Percentiles rank a stretch among this genome's conserved stretches.
Evolutionary conservation across 2,797 vertebrate genomes (phyloP).

Genomic region (Notolabrus celidotus): DNA sequence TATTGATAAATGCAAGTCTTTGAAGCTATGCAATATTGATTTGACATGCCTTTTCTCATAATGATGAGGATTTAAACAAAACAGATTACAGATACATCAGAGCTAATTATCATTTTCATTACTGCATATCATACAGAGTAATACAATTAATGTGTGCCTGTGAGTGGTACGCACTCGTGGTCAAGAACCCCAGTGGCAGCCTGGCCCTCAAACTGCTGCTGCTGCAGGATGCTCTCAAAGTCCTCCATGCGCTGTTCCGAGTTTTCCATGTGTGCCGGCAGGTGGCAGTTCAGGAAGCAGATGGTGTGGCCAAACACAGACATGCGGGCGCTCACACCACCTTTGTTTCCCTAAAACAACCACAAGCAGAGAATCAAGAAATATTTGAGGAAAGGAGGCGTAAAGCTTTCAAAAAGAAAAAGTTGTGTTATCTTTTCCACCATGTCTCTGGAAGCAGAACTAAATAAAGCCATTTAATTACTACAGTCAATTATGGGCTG

Average conservation of each 20-base stretch:
- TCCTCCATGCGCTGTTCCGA: conserved; percentile 96
- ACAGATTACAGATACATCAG: background rate
- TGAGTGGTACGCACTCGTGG: conserved; percentile 89
- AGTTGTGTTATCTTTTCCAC: background rate
- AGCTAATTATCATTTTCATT: background rate
- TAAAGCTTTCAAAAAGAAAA: conserved; percentile 4
- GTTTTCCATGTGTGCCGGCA: conserved; percentile 98
- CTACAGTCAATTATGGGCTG: background rate
- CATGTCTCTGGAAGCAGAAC: background rate
- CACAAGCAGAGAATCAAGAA: background rate
- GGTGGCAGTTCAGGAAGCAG: conserved; percentile 98
- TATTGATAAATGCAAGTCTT: conserved; percentile 5
- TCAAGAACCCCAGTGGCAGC: conserved; percentile 91
- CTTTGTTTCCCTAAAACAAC: conserved; percentile 93
- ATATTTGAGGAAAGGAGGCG: background rate
- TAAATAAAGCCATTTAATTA: conserved; percentile 4
- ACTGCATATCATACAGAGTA: background rate
- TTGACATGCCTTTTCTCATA: background rate
- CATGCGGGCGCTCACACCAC: conserved; percentile 93
- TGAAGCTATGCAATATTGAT: background rate
- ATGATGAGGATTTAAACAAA: background rate
- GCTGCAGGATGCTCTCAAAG: conserved; percentile 96
- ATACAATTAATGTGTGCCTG: background rate
- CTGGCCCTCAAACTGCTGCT: conserved; percentile 96
- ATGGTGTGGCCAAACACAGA: conserved; percentile 93